Percentiles rank a stretch among this genome's conserved stretches.
phyloP scores from a whole-genome alignment of 2,113 vertebrate genomes.

The Bubo scandiacus region DNA sequence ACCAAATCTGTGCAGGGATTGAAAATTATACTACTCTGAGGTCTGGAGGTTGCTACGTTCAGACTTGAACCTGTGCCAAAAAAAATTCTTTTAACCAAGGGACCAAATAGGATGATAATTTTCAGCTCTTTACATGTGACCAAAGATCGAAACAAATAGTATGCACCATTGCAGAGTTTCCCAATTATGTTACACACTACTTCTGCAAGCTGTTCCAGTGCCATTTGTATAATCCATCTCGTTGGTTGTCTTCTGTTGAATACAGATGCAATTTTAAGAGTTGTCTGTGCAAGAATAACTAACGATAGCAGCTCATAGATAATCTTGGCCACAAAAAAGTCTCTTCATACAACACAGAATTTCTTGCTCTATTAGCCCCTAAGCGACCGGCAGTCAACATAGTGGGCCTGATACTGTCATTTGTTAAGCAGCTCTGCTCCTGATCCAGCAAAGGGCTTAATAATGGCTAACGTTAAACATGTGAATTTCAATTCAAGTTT shows the following conservation, averaged over 20 bases:
- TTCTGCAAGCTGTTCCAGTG: background rate
- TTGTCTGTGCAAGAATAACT: background rate
- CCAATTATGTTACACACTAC: background rate
- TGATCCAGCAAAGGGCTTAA: background rate
- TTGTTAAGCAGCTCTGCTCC: background rate
- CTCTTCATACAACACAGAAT: background rate
- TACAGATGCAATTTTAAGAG: background rate
- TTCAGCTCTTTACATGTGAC: constrained; percentile 6
- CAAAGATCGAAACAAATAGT: background rate
- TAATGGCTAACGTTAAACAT: background rate
- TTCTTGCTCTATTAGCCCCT: background rate
- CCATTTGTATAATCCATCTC: background rate
- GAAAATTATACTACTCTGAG: constrained; percentile 34
- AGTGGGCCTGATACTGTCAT: background rate
- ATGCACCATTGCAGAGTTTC: background rate
- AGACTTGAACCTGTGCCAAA: constrained; percentile 36
- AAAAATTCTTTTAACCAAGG: constrained; percentile 3
- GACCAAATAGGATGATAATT: constrained; percentile 16
- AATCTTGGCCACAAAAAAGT: background rate
- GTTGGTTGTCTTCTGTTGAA: background rate
- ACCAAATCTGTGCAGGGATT: constrained; percentile 22
- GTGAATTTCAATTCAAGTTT: background rate
- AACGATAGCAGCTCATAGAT: background rate
- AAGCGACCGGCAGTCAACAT: background rate
- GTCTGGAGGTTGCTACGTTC: constrained; percentile 20